phyloP scores from a whole-genome alignment of 2,888 invertebrate species.

The Meliscaeva auricollis region DNA sequence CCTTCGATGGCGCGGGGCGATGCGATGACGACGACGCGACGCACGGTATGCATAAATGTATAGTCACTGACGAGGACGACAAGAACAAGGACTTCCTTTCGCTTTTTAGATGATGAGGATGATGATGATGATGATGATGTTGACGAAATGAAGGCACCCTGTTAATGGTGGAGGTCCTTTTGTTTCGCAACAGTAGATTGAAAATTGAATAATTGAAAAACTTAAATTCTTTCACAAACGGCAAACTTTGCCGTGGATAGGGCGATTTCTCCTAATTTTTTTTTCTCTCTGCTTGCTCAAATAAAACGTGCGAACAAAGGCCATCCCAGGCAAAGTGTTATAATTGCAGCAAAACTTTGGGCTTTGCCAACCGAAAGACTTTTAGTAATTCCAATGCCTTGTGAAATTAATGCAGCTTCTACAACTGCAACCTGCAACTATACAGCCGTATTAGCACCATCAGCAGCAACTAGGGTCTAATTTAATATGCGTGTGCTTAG shows the following conservation, averaged over 20 bases:
- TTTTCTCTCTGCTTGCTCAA: slow-evolving; percentile 47
- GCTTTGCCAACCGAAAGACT: slow-evolving; percentile 41
- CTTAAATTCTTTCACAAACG: slow-evolving; percentile 68
- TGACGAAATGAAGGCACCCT: slow-evolving; percentile 51
- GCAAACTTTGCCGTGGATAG: slow-evolving; percentile 66
- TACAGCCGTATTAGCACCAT: not conserved
- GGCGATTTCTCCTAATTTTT: slow-evolving; percentile 42
- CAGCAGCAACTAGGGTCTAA: slow-evolving; percentile 58
- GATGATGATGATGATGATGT: slow-evolving; percentile 31
- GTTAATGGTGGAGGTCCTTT: slow-evolving; percentile 37
- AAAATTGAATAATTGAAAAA: slow-evolving; percentile 75
- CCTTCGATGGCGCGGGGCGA: slow-evolving; percentile 5
- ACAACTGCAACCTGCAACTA: slow-evolving; percentile 31
- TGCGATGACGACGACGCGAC: not conserved
- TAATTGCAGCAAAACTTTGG: slow-evolving; percentile 66
- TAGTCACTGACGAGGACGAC: slow-evolving; percentile 9
- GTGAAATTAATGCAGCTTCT: slow-evolving; percentile 67
- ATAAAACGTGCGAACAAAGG: slow-evolving; percentile 56
- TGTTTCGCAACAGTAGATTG: slow-evolving; percentile 62
- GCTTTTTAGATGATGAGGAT: not conserved
- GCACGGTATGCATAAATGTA: not conserved
- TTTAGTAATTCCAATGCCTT: slow-evolving; percentile 61
- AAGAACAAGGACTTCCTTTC: slow-evolving; percentile 1
- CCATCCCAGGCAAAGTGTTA: slow-evolving; percentile 46
- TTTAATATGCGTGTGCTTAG: slow-evolving; percentile 72